These are phyloP conservation scores for Otus sunia DNA, from an alignment of 2,113 vertebrate species.

Conservation along the genomic window DNA sequence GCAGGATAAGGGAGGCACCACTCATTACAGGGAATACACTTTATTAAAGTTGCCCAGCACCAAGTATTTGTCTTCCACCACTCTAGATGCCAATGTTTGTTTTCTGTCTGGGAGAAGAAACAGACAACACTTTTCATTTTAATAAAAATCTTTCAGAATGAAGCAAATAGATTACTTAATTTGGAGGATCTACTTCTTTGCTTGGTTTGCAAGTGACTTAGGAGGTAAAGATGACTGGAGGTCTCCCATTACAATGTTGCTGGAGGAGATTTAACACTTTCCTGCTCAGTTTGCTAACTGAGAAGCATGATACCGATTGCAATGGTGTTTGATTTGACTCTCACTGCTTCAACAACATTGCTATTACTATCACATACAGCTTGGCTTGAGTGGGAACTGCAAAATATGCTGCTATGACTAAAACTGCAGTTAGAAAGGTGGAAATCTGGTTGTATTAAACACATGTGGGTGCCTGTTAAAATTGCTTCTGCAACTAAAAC, in stretches of 20 bases:
- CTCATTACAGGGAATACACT: constrained; percentile 53
- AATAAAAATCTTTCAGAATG: constrained; percentile 42
- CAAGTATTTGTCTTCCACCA: constrained; percentile 24
- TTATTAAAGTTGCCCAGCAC: constrained; percentile 57
- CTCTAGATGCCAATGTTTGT: constrained; percentile 50
- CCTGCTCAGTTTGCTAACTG: background rate
- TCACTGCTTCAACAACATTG: background rate
- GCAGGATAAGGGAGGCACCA: constrained; percentile 69
- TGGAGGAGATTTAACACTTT: constrained; percentile 34
- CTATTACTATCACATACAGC: background rate
- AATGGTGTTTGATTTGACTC: background rate
- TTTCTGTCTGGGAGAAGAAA: constrained; percentile 40
- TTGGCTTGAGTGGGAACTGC: background rate
- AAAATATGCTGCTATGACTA: background rate
- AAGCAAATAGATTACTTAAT: constrained; percentile 20
- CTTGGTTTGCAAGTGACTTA: background rate
- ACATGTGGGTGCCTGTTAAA: background rate
- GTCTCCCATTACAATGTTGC: background rate
- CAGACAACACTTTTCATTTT: constrained; percentile 17
- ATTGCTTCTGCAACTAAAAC: background rate
- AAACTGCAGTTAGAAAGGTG: background rate
- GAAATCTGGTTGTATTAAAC: constrained; percentile 14
- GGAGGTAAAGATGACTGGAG: background rate
- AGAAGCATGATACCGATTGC: background rate
- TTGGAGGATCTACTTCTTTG: background rate